These are phyloP conservation scores for Dicranocentrus wangi DNA, from an alignment of 2,888 invertebrate genomes.

Conservation along the genomic window DNA sequence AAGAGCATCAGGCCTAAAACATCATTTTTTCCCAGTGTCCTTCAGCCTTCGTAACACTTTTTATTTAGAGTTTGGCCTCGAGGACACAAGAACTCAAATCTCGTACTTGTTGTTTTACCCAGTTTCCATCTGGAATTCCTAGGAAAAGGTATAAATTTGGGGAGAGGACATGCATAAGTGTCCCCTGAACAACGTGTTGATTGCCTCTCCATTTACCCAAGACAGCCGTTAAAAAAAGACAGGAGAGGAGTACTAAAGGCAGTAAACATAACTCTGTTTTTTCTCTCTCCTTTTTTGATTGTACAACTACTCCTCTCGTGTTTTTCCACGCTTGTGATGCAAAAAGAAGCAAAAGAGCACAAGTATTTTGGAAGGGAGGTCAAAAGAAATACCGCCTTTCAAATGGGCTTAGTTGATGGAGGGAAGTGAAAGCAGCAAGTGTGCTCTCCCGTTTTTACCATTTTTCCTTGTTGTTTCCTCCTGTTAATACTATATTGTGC, in stretches of 20 bases:
- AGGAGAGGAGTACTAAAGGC: not conserved
- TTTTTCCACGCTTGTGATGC: no score
- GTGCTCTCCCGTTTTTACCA: not conserved
- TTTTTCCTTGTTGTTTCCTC: slow-evolving; percentile 5
- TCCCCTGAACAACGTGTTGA: slow-evolving; percentile 56
- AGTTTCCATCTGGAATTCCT: not conserved
- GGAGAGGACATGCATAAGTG: slow-evolving; percentile 30
- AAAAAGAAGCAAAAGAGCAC: no score
- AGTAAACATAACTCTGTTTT: slow-evolving; percentile 14
- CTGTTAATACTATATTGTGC: not conserved
- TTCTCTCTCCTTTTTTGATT: not conserved
- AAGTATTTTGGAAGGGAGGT: not conserved
- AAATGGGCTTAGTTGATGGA: not conserved
- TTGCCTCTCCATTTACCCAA: slow-evolving; percentile 53
- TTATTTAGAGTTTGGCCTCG: not conserved
- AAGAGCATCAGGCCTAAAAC: not conserved
- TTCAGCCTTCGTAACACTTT: not conserved
- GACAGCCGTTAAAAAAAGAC: slow-evolving; percentile 45
- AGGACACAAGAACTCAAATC: no score
- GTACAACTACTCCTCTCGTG: not conserved
- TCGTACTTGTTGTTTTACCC: not conserved
- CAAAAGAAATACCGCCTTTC: not conserved
- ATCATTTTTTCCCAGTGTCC: no score
- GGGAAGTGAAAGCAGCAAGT: not conserved
- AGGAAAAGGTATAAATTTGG: slow-evolving; percentile 30